Evolutionary conservation across 1,140 invertebrate genomes (phyloP).

Genomic region (Dreissena polymorpha): DNA sequence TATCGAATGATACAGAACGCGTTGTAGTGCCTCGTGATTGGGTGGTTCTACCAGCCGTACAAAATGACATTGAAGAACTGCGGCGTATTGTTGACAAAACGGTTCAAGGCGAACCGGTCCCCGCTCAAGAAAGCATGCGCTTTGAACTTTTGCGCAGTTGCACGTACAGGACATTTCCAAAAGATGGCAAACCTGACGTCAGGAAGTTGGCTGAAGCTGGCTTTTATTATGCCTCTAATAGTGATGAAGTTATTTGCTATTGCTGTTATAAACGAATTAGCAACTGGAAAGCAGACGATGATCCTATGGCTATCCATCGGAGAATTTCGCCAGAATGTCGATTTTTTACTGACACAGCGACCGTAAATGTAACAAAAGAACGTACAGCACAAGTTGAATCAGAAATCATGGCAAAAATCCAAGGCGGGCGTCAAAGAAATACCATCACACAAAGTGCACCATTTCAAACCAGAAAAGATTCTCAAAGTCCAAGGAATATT

Average conservation of each 20-base stretch:
- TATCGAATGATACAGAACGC: no score
- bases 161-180: conserved; percentile 5
- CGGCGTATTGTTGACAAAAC: conserved; percentile 4
- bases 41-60: no score
- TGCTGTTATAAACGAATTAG: conserved; percentile 13
- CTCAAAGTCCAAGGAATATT: no score
- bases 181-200: conserved; percentile 9
- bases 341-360: conserved; percentile 8
- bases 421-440: no score
- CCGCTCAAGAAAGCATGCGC: conserved; percentile 21
- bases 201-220: conserved; percentile 27
- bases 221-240: conserved; percentile 30
- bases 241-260: conserved; percentile 34
- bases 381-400: no score
- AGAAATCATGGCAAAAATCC: no score
- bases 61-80: conserved; percentile 3
- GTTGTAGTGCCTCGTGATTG: no score
- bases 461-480: no score
- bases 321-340: conserved; percentile 18
- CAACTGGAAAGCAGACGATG: conserved; percentile 17
- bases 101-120: conserved; percentile 4
- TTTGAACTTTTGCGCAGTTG: conserved; percentile 35
- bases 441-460: no score
- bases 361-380: conserved; percentile 17
- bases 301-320: conserved; percentile 17